phyloP scores from a whole-genome alignment of 2,888 invertebrate genomes.

The Notodonta dromedarius region DNA sequence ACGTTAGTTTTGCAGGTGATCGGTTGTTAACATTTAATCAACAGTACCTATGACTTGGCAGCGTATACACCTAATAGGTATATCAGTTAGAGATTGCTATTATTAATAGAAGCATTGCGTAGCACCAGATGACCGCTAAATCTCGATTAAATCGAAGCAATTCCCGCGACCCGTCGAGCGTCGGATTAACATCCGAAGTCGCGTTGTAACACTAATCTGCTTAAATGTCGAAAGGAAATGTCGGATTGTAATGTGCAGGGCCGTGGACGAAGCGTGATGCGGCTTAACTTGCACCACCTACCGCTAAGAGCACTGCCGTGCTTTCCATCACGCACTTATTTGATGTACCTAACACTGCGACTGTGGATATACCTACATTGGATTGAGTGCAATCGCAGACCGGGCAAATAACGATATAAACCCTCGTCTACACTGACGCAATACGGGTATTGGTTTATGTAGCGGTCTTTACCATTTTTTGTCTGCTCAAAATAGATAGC shows the following conservation, averaged over 20 bases:
- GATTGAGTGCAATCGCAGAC: too few relatives aligned
- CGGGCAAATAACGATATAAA: too few relatives aligned
- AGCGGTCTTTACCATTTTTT: too few relatives aligned
- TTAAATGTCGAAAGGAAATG: conserved; percentile 84
- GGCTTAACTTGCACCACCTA: conserved; percentile 70
- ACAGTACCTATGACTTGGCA: too few relatives aligned
- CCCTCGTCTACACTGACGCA: too few relatives aligned
- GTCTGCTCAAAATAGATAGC: too few relatives aligned
- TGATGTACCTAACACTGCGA: conserved; percentile 21
- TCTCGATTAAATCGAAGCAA: conserved; percentile 76
- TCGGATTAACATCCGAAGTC: conserved; percentile 80
- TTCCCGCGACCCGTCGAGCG: conserved; percentile 78
- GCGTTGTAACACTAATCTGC: conserved; percentile 81
- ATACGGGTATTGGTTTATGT: too few relatives aligned
- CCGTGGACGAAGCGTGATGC: conserved; percentile 65
- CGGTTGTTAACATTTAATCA: neutral
- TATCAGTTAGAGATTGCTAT: conserved; percentile 26
- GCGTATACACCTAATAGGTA: neutral
- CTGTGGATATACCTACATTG: neutral
- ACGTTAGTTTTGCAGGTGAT: neutral
- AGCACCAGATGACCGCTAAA: conserved; percentile 66
- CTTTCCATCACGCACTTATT: conserved; percentile 47
- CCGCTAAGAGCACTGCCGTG: conserved; percentile 56
- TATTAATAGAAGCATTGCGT: conserved; percentile 40
- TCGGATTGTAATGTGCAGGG: conserved; percentile 82